Base-by-base conservation (phyloP, 53 echinoderm and acorn worm genomes). In the Patiria pectinifera region DNA sequence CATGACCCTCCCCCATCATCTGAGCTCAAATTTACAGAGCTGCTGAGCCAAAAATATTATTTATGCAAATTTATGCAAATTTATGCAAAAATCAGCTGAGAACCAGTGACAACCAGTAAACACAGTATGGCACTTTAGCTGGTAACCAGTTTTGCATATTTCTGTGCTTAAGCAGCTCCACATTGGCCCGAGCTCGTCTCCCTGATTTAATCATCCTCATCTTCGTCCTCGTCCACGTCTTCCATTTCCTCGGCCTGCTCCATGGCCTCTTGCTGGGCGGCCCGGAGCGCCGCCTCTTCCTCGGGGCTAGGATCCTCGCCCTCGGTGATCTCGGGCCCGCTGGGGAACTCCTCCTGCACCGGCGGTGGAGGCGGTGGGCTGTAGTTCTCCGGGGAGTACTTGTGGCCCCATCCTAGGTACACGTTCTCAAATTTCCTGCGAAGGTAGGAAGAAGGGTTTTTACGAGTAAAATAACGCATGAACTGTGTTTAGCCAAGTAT, bases 391-490 rank as follows among this genome's bases (percentile, higher is more conserved):
- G 98, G 95, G 60, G 95, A 94, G 85, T 96, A 98, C 93, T 98
- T 98, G 95, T 98, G 98, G 47, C 95, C 98, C 89, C 92, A 94
- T 72, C 98, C 98, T 43, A 98, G 71, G 94, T 98, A 98, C 60
- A 97, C 91, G 62, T 98, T 98, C 85, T 98, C 98, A 95, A 96
- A 98, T 96, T 96, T 98, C 92, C 98, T 98, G 94, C 26, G n/a
- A n/a, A 15, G 63, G 47, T 71, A 23, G 61, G 22, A 18, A 74
- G 15, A 74, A 70, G 21, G 69, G 0, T 79, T 79, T 53, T 53
- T 6, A 53, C 8, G 53, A 79, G 25, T 4, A n/a, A 79, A 5
- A 79, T 12, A 6, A 47, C 16, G 6, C 44, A 79, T 4, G 0
- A 15, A 79, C 8, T 14, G 16, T 79, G 21, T 10, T 23, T 79